Conservation (phyloP, 2,113 vertebrate species). For the Hippocampus zosterae region DNA sequence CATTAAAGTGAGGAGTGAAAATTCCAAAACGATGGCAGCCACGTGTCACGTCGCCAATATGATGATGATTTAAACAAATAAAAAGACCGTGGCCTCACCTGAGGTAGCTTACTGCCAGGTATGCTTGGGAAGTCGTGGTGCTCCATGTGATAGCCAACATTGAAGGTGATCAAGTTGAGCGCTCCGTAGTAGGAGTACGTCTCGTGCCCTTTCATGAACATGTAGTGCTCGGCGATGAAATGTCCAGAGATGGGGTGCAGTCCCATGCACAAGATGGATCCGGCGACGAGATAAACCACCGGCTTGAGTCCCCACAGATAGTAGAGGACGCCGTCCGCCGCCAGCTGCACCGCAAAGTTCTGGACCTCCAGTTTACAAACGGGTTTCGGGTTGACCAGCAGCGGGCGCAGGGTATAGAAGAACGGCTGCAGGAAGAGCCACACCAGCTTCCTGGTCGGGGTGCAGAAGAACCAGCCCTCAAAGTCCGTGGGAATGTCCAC, state of each 20-base stretch:
- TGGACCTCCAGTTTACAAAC: constrained; percentile 82
- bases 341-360: constrained; percentile 81
- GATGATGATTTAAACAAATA: too few species aligned
- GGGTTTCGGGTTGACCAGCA: constrained; percentile 87
- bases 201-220: constrained; percentile 93
- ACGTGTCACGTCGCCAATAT: too few species aligned
- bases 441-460: constrained; percentile 82
- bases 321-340: constrained; percentile 73
- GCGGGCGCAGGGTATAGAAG: constrained; percentile 84
- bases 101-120: constrained; percentile 86
- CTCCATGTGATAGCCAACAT: constrained; percentile 96
- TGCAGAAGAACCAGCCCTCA: constrained; percentile 96
- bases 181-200: constrained; percentile 96
- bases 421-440: constrained; percentile 91
- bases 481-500: constrained; percentile 88
- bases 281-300: constrained; percentile 84
- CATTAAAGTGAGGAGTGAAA: too few species aligned
- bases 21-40: too few species aligned
- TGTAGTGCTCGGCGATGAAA: constrained; percentile 97
- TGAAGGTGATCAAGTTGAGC: constrained; percentile 93
- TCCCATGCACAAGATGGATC: constrained; percentile 86
- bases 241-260: constrained; percentile 96
- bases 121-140: constrained; percentile 98
- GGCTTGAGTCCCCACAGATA: constrained; percentile 86
- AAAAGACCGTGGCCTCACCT: constrained; percentile 69